Evolutionary conservation across 1,140 invertebrate genomes (phyloP).

Genomic region (Sarcophaga bullata): DNA sequence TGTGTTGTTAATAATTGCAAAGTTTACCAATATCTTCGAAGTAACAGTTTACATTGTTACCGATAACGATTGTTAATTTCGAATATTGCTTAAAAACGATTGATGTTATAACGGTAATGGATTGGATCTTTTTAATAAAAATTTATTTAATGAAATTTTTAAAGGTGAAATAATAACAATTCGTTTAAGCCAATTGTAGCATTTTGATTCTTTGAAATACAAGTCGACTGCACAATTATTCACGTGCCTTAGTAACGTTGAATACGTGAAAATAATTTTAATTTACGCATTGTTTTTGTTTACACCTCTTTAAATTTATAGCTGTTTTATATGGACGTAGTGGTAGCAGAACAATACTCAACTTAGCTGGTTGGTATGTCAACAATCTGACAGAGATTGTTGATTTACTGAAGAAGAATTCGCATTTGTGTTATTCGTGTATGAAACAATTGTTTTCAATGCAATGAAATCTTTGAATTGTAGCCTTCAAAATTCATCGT

Average conservation of each 20-base stretch:
- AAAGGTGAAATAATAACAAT: too few species aligned
- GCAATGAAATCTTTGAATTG: neutral
- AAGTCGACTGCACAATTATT: neutral
- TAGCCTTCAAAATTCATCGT: neutral
- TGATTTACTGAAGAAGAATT: slow-evolving; percentile 34
- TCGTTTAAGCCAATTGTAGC: too few species aligned
- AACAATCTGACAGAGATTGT: neutral
- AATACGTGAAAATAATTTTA: slow-evolving; percentile 10
- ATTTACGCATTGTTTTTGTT: neutral
- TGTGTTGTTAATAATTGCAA: too few species aligned
- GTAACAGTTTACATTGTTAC: too few species aligned
- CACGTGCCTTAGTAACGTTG: slow-evolving; percentile 1
- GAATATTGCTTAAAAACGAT: too few species aligned
- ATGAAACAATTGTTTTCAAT: neutral
- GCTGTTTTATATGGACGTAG: neutral
- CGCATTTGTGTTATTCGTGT: neutral
- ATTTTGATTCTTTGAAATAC: neutral
- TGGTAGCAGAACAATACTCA: neutral
- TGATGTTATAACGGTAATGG: too few species aligned
- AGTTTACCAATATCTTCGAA: too few species aligned
- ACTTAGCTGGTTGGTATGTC: neutral
- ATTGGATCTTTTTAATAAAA: too few species aligned
- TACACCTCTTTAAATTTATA: neutral
- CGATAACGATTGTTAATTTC: too few species aligned
- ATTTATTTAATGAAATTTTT: too few species aligned